Base-by-base conservation (phyloP, 2,113 vertebrate genomes). In the Dryoscopus gambensis region DNA sequence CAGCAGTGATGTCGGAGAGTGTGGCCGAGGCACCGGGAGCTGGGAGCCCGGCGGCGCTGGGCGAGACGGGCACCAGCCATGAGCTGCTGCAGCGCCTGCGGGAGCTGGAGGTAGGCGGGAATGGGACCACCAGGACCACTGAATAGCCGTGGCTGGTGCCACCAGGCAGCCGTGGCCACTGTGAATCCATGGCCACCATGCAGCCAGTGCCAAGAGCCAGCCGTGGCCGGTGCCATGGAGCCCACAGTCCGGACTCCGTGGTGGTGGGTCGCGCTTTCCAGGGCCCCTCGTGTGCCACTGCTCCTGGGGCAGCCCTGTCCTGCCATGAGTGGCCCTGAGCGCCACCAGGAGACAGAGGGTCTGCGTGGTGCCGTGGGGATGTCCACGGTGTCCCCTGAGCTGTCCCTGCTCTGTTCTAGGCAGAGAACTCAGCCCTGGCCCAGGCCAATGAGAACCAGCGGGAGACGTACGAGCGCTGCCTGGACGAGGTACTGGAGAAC, bases 361-460 rank as follows among this genome's bases (percentile, higher is more conserved):
- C 44, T n/a, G 37, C 24, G 21, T 8, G 21, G 28, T 33, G 68
- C 46, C 47, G 1, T 4, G 40, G 13, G 10, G 15, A 8, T 17
- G 11, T n/a, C 39, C 18, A 4, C 22, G 10, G 27, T 15, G 33
- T n/a, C 73, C 74, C 56, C 77, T 91, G 60, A 83, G 74, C 53
- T 18, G 13, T 75, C 81, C 74, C 44, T 15, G 13, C 47, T 35
- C 53, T 52, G 86, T 84, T 74, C 23, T 89, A 99, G 99, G 99
- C 99, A 1, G 99, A 99, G 94, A 99, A 99, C 84, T 98, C 98
- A 0, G 98, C 99, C 17, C 98, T 99, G 82, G 97, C 98, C 73
- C 98, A 99, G 97, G 99, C 99, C 65, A 99, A 99, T 1, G 99
- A 99, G 97, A 99, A 98, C 97, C 99, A 99, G 97, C 95, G 99